Evolutionary conservation across 2,797 vertebrate species (phyloP).

Genomic region (Anisognathus igniventris): DNA sequence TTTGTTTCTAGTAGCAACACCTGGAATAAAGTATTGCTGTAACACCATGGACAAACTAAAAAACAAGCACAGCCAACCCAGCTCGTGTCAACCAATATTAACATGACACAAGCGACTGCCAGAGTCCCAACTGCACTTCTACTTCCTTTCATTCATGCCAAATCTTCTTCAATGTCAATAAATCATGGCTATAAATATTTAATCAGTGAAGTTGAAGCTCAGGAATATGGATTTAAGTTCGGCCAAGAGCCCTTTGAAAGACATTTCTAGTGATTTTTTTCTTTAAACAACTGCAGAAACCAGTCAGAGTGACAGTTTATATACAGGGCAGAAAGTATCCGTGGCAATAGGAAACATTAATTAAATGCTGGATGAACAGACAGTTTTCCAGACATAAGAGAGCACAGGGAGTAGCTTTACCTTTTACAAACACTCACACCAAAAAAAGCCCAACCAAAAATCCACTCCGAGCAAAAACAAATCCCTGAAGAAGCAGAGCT

Average conservation of each 20-base stretch:
- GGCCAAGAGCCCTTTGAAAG: background rate
- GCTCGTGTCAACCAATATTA: background rate
- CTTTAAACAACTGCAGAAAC: background rate
- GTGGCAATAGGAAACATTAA: background rate
- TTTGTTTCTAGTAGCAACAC: background rate
- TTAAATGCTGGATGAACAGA: background rate
- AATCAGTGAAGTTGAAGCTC: background rate
- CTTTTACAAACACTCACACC: background rate
- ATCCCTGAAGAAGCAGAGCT: background rate
- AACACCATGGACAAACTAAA: background rate
- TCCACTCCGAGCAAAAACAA: background rate
- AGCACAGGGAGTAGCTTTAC: background rate
- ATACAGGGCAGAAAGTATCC: rapidly evolving
- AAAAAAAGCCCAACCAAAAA: background rate
- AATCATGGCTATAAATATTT: background rate
- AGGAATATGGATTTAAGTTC: background rate
- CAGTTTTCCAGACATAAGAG: background rate
- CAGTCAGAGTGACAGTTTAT: rapidly evolving
- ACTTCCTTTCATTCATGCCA: background rate
- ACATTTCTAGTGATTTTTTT: background rate
- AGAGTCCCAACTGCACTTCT: background rate
- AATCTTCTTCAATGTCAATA: background rate
- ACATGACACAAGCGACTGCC: rapidly evolving
- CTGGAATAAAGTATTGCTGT: background rate
- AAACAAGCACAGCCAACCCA: background rate